phyloP scores from a whole-genome alignment of 2,888 invertebrate genomes.

The Megamerina dolium region DNA sequence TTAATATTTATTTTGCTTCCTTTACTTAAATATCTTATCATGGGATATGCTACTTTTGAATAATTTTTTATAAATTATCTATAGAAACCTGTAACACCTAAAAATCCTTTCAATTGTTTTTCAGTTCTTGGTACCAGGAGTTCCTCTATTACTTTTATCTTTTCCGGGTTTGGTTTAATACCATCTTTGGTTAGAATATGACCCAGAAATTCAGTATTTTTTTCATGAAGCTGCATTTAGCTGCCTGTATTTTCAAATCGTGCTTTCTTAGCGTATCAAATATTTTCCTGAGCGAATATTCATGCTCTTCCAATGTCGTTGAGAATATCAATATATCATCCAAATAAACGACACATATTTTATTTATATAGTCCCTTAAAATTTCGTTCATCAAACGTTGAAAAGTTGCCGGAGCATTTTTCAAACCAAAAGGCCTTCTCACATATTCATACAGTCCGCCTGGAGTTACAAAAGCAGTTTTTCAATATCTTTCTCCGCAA shows the following conservation, averaged over 20 bases:
- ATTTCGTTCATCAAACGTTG: no score
- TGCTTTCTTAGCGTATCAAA: neutral
- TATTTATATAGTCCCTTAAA: no score
- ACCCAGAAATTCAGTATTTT: constrained; percentile 6
- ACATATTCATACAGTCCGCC: no score
- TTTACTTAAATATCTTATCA: constrained; percentile 6
- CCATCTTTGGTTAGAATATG: constrained; percentile 6
- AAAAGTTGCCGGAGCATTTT: no score
- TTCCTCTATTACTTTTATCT: constrained; percentile 1
- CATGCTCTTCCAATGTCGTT: neutral
- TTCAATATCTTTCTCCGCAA: no score
- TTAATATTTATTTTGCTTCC: constrained; percentile 4
- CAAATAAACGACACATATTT: no score
- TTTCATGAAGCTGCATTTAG: constrained; percentile 3
- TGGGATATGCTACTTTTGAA: no score
- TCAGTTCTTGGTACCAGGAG: constrained; percentile 3
- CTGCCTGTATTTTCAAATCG: neutral
- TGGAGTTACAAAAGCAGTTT: no score
- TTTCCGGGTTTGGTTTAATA: constrained; percentile 4
- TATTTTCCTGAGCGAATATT: no score
- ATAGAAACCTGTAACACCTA: constrained; percentile 9
- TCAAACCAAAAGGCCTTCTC: no score
- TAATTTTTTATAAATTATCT: no score
- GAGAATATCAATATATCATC: constrained; percentile 2
- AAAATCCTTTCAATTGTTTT: constrained; percentile 12